Conservation (phyloP, 2,797 vertebrate genomes). For the Botia almorhae region DNA sequence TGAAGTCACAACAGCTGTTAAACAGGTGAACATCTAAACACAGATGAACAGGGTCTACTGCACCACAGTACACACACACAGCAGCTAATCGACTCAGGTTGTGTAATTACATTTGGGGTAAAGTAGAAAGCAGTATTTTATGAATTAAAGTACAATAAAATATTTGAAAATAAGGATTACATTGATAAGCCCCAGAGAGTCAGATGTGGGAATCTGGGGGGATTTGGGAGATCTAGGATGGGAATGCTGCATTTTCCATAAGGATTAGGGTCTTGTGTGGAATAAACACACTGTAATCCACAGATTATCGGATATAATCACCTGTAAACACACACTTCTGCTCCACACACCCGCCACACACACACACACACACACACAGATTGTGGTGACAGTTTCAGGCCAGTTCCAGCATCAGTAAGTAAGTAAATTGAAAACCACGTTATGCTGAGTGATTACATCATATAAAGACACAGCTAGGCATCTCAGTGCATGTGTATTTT, state of each 20-base stretch:
- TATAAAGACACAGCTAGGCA: too few relatives aligned
- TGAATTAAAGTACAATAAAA: too few relatives aligned
- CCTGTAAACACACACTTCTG: conserved; percentile 83
- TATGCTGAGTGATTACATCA: too few relatives aligned
- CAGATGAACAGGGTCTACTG: conserved; percentile 53
- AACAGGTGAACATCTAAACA: not conserved
- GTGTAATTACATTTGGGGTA: conserved; percentile 76
- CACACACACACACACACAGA: too few relatives aligned
- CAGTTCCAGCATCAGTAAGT: too few relatives aligned
- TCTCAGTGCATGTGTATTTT: too few relatives aligned
- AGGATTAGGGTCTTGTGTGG: conserved; percentile 75
- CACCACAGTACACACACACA: conserved; percentile 57
- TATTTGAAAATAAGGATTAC: too few relatives aligned
- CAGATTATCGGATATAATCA: conserved; percentile 84
- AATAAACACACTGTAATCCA: conserved; percentile 85
- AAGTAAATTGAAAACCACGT: too few relatives aligned
- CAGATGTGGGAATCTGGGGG: conserved; percentile 64
- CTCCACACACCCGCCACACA: too few relatives aligned
- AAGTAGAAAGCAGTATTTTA: conserved; percentile 79
- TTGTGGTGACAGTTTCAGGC: too few relatives aligned
- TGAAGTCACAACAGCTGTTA: not conserved
- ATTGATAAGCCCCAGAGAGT: too few relatives aligned
- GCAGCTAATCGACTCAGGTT: conserved; percentile 71
- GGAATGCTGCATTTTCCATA: conserved; percentile 65
- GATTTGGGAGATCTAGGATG: conserved; percentile 58